A percentile compares a stretch with the other conserved stretches of the same genome.
Conservation (phyloP, 2,888 invertebrate species). For the Chrysina gloriosa region DNA sequence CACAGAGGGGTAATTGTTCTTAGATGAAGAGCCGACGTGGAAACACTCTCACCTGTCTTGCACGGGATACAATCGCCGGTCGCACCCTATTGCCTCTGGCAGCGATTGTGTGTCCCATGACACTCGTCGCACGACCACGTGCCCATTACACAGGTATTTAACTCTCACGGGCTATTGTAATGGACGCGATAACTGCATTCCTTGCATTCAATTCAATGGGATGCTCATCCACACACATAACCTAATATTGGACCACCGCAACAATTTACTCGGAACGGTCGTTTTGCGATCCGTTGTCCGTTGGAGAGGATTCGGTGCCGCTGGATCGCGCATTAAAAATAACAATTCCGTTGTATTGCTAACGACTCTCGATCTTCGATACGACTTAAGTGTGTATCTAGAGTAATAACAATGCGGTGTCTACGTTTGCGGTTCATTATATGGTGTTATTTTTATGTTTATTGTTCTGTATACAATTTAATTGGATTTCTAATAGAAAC, state of each 20-base stretch:
- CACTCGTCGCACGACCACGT: slow-evolving; percentile 60
- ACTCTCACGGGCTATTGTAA: slow-evolving; percentile 50
- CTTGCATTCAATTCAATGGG: slow-evolving; percentile 51
- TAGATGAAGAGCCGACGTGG: slow-evolving; percentile 23
- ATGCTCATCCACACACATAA: slow-evolving; percentile 38
- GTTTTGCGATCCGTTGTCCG: slow-evolving; percentile 30
- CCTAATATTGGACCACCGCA: slow-evolving; percentile 39
- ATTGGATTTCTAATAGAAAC: not conserved
- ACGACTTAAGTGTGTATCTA: slow-evolving; percentile 26
- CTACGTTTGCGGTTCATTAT: not conserved
- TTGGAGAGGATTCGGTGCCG: slow-evolving; percentile 9
- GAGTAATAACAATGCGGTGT: slow-evolving; percentile 14
- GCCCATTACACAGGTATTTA: slow-evolving; percentile 61
- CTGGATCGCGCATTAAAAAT: slow-evolving; percentile 21
- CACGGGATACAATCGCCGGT: slow-evolving; percentile 13
- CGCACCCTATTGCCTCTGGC: slow-evolving; percentile 33
- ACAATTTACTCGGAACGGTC: slow-evolving; percentile 39
- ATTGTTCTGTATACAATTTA: not conserved
- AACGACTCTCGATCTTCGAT: slow-evolving; percentile 8
- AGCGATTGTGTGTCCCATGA: slow-evolving; percentile 54
- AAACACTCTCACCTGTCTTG: slow-evolving; percentile 29
- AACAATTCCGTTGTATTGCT: slow-evolving; percentile 27
- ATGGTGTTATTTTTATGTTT: slow-evolving; percentile 18
- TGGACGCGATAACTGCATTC: slow-evolving; percentile 58
- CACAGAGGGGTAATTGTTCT: slow-evolving; percentile 12